Conservation (phyloP, 2,113 vertebrate species). For the Oreochromis spilurus region DNA sequence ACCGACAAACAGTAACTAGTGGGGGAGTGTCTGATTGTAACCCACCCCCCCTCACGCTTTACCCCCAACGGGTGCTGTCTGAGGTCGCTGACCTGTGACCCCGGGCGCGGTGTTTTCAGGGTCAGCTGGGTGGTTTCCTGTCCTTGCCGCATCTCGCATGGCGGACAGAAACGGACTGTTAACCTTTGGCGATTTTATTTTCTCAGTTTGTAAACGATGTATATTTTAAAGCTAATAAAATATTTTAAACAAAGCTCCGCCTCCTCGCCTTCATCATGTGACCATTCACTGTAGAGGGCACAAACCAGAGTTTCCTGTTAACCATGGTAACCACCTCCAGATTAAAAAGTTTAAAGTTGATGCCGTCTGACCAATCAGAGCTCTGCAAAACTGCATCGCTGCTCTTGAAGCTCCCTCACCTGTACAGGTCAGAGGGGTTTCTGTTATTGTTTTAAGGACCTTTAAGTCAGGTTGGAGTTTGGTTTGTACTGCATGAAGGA, state of each 20-base stretch:
- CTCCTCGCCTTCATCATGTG: not conserved
- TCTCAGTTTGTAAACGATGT: slow-evolving; percentile 87
- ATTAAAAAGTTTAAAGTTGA: too few relatives aligned
- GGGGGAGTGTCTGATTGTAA: not conserved
- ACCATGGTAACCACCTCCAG: too few relatives aligned
- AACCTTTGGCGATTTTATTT: slow-evolving; percentile 81
- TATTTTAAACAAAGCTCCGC: slow-evolving; percentile 81
- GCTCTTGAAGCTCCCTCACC: too few relatives aligned
- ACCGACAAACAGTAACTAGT: not conserved
- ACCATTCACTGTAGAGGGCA: not conserved
- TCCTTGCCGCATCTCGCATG: not conserved
- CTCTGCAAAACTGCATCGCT: too few relatives aligned
- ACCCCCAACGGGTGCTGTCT: not conserved
- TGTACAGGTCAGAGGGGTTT: too few relatives aligned
- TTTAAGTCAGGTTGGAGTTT: not conserved
- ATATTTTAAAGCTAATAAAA: slow-evolving; percentile 97
- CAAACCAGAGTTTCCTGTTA: too few relatives aligned
- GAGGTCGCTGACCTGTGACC: slow-evolving; percentile 14
- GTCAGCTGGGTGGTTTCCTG: not conserved
- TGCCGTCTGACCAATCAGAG: too few relatives aligned
- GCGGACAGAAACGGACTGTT: slow-evolving; percentile 78
- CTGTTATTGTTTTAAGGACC: not conserved
- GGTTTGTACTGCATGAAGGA: too few relatives aligned
- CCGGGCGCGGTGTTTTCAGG: not conserved
- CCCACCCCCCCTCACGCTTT: not conserved